Conservation (phyloP, 1,140 invertebrate species). For the Ectropis grisescens region DNA sequence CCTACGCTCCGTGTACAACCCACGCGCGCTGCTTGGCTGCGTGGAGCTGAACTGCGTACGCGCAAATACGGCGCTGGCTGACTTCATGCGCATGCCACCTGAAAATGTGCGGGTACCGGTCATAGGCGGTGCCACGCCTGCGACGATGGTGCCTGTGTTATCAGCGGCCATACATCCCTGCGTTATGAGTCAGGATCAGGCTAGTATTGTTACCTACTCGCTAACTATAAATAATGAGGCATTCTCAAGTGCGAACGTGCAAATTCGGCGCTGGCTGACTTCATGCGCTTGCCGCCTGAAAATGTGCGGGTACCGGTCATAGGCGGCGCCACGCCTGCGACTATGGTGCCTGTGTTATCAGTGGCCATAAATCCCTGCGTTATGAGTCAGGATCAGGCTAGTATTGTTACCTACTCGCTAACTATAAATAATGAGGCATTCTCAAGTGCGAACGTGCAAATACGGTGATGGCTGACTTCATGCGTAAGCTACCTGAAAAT, state of each 20-base stretch:
- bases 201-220: too few species aligned
- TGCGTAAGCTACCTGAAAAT: too few species aligned
- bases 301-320: conserved; percentile 83
- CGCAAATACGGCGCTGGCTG: conserved; percentile 79
- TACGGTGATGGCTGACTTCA: too few species aligned
- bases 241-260: conserved; percentile 83
- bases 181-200: conserved; percentile 47
- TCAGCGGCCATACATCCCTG: conserved; percentile 75
- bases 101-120: conserved; percentile 82
- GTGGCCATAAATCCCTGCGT: conserved; percentile 71
- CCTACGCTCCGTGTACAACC: conserved; percentile 74
- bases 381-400: conserved; percentile 52
- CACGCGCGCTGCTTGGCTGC: conserved; percentile 82
- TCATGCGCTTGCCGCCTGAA: conserved; percentile 72
- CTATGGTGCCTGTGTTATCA: conserved; percentile 87
- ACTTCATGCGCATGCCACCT: conserved; percentile 72
- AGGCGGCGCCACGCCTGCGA: conserved; percentile 84
- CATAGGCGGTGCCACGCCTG: conserved; percentile 84
- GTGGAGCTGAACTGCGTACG: conserved; percentile 83
- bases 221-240: too few species aligned
- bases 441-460: too few species aligned
- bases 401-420: too few species aligned
- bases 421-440: too few species aligned
- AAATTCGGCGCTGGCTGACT: conserved; percentile 77
- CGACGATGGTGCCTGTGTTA: conserved; percentile 86